Evolutionary conservation across 2,888 invertebrate genomes (phyloP), one percentile per base, ranked within the genome.

Genomic region (Erpobdella octoculata): DNA sequence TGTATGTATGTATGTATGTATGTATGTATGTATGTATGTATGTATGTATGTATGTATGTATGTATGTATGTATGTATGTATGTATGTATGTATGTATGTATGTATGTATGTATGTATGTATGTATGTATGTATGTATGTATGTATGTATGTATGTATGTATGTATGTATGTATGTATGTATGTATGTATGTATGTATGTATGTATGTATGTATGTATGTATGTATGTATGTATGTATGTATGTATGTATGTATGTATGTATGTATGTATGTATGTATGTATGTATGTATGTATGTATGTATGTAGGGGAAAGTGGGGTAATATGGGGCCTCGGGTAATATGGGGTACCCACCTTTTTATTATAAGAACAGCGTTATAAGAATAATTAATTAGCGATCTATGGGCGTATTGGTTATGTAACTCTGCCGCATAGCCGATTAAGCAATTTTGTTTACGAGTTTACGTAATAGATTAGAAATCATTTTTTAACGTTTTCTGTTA

Each of bases 21-120:
- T 70, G 48, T 65, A 28, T 71, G 15, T 46, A 33, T 71, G 21
- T 65, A 66, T 65, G 25, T 70, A 38, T 70, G 25, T 70, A 64
- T 70, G 37, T 69, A 64, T 70, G 37, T 33, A 28, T 71, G 15
- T 46, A 33, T 71, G 21, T 65, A 66, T 65, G 25, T 70, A 38
- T 70, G 25, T 70, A 64, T 70, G 37, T 69, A 64, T 70, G 37
- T 48, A 61, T 73, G 70, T 65, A 72, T 73, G 70, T 65, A 65
- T 73, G 70, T 72, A 64, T 73, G 58, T 72, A 64, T 73, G 58
- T 59, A 72, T 72, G 38, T 59, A 72, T 72, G 70, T 72, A 65
- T 72, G 59, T 65, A 53, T 58, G 65, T 64, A 67, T 59, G 31
- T 53, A 53, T 69, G 46, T 67, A 37, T 67, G 46, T 67, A 37